phyloP scores from a whole-genome alignment of 2,797 vertebrate species.

The Macrochelys suwanniensis region DNA sequence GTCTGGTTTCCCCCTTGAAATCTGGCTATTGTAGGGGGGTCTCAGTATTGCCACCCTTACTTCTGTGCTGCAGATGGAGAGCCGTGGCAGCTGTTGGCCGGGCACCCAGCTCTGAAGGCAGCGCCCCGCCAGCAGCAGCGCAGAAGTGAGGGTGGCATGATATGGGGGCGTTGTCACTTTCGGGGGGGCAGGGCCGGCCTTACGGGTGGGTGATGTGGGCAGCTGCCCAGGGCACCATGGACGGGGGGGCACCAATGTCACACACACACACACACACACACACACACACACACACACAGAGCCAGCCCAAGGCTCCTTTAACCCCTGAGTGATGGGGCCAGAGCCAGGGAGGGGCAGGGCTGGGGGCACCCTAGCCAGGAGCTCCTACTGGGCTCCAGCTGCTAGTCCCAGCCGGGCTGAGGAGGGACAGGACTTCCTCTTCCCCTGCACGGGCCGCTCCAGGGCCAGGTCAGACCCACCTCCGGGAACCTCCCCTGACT shows the following conservation, averaged over 20 bases:
- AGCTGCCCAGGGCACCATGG: too few relatives aligned
- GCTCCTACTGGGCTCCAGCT: background rate
- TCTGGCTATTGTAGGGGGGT: background rate
- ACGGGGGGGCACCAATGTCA: too few relatives aligned
- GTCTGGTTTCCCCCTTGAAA: background rate
- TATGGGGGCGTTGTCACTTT: background rate
- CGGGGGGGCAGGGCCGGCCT: too few relatives aligned
- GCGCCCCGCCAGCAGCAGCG: too few relatives aligned
- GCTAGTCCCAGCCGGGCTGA: background rate
- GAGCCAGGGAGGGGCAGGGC: background rate
- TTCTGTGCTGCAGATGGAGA: background rate
- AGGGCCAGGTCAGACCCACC: background rate
- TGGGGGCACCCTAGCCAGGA: background rate
- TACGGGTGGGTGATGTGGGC: background rate
- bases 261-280: background rate
- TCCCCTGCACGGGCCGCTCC: background rate
- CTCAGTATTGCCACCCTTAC: background rate
- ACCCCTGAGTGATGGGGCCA: too few relatives aligned
- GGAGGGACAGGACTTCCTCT: background rate
- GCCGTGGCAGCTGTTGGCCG: too few relatives aligned
- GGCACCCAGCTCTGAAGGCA: background rate
- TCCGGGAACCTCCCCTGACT: background rate
- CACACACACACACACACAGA: too few relatives aligned
- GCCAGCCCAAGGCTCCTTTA: background rate
- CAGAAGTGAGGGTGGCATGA: background rate